These are phyloP conservation scores for Thinocorus orbignyianus DNA, from an alignment of 2,113 vertebrate genomes.

Conservation along the genomic window DNA sequence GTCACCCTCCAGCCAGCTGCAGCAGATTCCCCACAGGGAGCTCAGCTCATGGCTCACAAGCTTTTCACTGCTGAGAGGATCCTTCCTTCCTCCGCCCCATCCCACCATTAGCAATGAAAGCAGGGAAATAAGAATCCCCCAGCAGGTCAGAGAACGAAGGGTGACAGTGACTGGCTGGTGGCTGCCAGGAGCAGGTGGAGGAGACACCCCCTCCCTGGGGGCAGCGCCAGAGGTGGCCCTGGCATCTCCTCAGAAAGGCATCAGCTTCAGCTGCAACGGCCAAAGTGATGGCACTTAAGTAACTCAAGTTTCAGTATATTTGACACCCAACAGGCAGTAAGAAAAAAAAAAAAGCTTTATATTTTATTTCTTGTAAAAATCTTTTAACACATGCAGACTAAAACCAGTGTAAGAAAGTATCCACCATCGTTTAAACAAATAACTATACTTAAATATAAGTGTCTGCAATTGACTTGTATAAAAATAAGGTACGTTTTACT, in stretches of 20 bases:
- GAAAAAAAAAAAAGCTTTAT: constrained; percentile 62
- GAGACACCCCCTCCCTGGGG: background rate
- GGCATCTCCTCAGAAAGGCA: accelerated
- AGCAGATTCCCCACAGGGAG: background rate
- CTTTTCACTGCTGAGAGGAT: background rate
- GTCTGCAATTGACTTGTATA: constrained; percentile 89
- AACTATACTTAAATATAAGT: constrained; percentile 85
- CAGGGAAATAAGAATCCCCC: background rate
- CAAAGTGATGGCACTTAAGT: accelerated
- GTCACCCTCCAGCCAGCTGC: background rate
- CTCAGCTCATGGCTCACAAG: background rate
- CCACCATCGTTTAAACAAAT: constrained; percentile 87
- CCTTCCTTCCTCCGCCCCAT: background rate
- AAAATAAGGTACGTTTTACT: constrained; percentile 81
- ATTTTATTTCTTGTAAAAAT: constrained; percentile 95
- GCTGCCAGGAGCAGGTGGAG: background rate
- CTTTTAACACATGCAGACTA: constrained; percentile 95
- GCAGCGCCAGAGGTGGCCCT: accelerated
- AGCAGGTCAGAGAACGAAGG: no score
- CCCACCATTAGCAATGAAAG: background rate
- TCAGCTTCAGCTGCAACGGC: accelerated
- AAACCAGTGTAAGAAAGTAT: constrained; percentile 97
- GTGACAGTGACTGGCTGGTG: accelerated
- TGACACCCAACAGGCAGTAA: constrained; percentile 13
- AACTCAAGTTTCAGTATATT: background rate